Conservation (phyloP, 2,888 invertebrate genomes). For the Amblyjoppa fuscipennis region DNA sequence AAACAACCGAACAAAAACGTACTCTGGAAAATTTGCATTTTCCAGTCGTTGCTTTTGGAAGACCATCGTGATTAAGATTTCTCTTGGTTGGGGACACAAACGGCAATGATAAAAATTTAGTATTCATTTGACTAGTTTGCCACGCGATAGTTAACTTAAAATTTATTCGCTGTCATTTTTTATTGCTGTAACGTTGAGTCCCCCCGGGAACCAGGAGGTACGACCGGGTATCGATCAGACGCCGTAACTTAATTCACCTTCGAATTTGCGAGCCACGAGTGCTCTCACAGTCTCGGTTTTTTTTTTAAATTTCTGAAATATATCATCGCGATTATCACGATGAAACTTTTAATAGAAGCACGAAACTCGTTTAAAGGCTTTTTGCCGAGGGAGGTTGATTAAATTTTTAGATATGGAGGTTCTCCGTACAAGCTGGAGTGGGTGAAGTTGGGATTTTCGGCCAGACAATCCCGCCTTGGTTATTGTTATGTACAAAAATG, state of each 20-base stretch:
- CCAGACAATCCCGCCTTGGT: no score
- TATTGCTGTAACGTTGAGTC: no score
- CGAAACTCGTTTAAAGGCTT: constrained; percentile 16
- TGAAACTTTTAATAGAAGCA: constrained; percentile 9
- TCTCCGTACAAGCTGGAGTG: background rate
- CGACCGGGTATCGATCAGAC: background rate
- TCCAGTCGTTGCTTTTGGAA: no score
- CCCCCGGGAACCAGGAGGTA: background rate
- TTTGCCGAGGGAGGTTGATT: constrained; percentile 19
- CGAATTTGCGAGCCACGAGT: background rate
- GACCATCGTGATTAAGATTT: no score
- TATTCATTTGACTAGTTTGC: no score
- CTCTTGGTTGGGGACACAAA: no score
- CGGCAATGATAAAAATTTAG: no score
- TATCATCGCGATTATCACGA: constrained; percentile 13
- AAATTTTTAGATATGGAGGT: background rate
- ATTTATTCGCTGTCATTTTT: no score
- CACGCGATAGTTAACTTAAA: no score
- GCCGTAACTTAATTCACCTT: background rate
- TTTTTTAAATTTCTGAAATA: background rate
- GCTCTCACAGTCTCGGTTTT: background rate
- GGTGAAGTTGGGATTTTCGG: background rate
- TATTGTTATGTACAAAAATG: no score
- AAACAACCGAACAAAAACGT: no score
- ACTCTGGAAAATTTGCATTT: no score